Evolutionary conservation across 1,140 invertebrate species (phyloP), one percentile per base, ranked within the genome.

Genomic region (Cotesia glomerata): DNA sequence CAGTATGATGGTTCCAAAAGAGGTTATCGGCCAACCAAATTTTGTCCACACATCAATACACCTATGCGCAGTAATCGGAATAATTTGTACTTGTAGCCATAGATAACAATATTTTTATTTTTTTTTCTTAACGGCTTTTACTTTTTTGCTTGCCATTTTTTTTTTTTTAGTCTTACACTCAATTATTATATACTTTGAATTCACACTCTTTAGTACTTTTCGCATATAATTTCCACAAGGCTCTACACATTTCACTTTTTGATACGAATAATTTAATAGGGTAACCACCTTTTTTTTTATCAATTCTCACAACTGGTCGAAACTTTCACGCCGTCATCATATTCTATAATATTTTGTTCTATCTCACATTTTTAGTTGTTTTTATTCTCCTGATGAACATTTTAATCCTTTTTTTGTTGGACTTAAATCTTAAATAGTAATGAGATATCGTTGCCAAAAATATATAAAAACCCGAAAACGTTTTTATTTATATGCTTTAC

Each of bases 21-120:
- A 85, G 85, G 86, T 87, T 84, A 86, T 85, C 84, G 85, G 86
- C 85, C 85, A 86, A 87, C 85, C 86, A 85, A 86, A 87, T 87
- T 87, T 87, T 86, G 85, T 86, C 85, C 85, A 87, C 85, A 86
- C 86, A 87, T 87, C 85, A 86, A 87, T 87, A 87, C 84, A 86
- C 81, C 85, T 87, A 87, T 85, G 84, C 81, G 87, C 85, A 85
- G 84, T 87, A 87, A 84, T 87, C 84, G 86, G 87, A 87, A 85
- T 87, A 87, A 87, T 87, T 87, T 87, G 85, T 87, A 87, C 86
- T 87, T 87, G 86, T 87, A 87, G 85, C 86, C 86, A 87, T 87
- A 87, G 86, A 87, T 85, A 86, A 85, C 87, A 87, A 87, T 72
- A 72, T 56, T 71, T 71, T 72, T 72, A 54, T 86, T 87, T 86